Base-by-base conservation (phyloP, 2,888 invertebrate genomes). In the Seira musarum region DNA sequence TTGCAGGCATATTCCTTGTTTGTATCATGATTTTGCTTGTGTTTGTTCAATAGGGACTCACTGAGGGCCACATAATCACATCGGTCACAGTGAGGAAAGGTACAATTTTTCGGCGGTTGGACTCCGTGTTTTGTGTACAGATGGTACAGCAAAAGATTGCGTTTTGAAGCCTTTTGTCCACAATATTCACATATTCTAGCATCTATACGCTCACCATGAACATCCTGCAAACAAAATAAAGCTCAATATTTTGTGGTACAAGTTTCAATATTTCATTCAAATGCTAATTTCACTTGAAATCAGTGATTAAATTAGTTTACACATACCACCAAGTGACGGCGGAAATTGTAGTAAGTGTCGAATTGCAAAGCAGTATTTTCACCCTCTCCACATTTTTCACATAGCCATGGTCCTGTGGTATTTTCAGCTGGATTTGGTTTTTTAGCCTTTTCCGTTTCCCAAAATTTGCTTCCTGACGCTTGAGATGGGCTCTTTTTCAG, bases 141-240 rank as follows among this genome's bases (percentile, higher is more conserved):
- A 88, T 96, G 96, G 88, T 95, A 94, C 87, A 94, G 90, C 80
- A 95, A 90, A 83, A 93, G 91, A 86, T 94, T 93, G 84, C 94
- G 91, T 87, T 93, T 94, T 1, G 90, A 90, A 22, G 94, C 93
- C 87, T 92, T 93, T 87, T 94, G 92, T 0, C 96, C 96, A 89
- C 96, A 96, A 87, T 94, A 93, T 88, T 96, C 95, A 89, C 96
- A 96, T 46, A 95, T 92, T 57, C 92, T 92, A 8, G 85, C 85
- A 67, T 85, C 86, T 46, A 86, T 84, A 22, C 84, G 74, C 74
- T 85, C 86, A 17, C 68, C 79, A 69, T 86, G 86, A 8, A 84
- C 84, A 57, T 85, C 85, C 85, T 86, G 57, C 8, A 76, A 71
- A 70, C n/a, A 57, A 66, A 24, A 71, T 46, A 46, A 60, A 46